Base-by-base conservation (phyloP, 2,113 vertebrate species). In the Tragelaphus imberbis region DNA sequence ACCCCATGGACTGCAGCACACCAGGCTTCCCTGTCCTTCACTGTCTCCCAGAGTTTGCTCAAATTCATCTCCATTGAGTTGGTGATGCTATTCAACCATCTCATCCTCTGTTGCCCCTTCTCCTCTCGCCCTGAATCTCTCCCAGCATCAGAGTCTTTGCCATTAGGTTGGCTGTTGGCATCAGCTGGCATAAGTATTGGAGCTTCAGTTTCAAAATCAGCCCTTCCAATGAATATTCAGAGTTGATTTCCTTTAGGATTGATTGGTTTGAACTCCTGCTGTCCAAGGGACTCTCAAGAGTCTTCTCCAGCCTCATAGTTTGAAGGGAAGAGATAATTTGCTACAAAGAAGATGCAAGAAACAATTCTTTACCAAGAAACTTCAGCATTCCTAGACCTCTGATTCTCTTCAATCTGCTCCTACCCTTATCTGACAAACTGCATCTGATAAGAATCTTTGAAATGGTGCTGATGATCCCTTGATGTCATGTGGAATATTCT, bases 401-500 rank as follows among this genome's bases (percentile, higher is more conserved):
- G 1, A 65, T 23, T 97, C 44, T 56, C 30, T 80, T 82, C 79
- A 51, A 21, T 59, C 44, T 95, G 16, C 9, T 90, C 56, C 4
- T 49, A 28, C 51, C 44, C 28, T 95, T 93, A 68, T 11, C 49
- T 51, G 82, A 49, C 82, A 81, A 56, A 91, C 3, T 33, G 36
- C 16, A 36, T 40, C 97, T 85, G 47, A 40, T 53, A 85, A 40
- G 4, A 16, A 86, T 61, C 65, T 92, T 82, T 49, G 58, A 84
- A 94, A 71, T 55, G 49, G 30, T 85, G 27, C 63, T 90, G 63
- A 84, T 16, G 53, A 63, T 21, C 16, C 36, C 40, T 7, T 36
- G 30, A 85, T 36, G 10, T 14, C 81, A n/a, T 81, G 13, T 61
- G 80, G 33, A 88, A n/a, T 44, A 90, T 44, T 58, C 14, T 55